Conservation (phyloP, 2,797 vertebrate genomes). For the Falco rusticolus region DNA sequence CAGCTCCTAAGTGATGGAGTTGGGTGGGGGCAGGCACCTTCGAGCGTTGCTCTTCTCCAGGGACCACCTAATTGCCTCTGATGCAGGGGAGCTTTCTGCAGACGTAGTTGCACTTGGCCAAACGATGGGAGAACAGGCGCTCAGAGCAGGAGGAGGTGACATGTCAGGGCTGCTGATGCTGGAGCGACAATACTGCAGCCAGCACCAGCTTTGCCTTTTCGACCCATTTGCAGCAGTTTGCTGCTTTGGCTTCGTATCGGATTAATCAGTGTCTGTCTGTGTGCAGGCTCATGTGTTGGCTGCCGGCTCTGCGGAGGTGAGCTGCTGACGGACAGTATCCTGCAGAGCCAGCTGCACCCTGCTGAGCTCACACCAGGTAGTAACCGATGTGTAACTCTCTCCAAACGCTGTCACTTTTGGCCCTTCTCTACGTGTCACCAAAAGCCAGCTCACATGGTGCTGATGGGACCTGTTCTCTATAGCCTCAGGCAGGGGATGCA, state of each 20-base stretch:
- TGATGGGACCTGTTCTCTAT: fast-evolving
- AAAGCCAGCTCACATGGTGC: not conserved
- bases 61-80: not conserved
- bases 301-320: not conserved
- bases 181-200: not conserved
- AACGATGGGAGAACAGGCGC: not conserved
- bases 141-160: not conserved
- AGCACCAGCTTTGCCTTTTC: not conserved
- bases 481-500: not conserved
- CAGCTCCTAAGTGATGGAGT: not conserved
- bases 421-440: fast-evolving
- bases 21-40: not conserved
- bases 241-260: fast-evolving
- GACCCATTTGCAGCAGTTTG: not conserved
- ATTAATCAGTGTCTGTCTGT: not conserved
- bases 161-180: fast-evolving
- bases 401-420: fast-evolving
- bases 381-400: not conserved
- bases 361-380: not conserved
- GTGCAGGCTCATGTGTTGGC: fast-evolving
- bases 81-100: not conserved
- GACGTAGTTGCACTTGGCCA: not conserved
- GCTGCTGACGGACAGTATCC: not conserved
- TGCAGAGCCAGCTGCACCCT: not conserved
- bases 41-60: not conserved